These are phyloP conservation scores for Zaprionus lachaisei DNA, from an alignment of 1,140 invertebrate genomes.

Conservation along the genomic window DNA sequence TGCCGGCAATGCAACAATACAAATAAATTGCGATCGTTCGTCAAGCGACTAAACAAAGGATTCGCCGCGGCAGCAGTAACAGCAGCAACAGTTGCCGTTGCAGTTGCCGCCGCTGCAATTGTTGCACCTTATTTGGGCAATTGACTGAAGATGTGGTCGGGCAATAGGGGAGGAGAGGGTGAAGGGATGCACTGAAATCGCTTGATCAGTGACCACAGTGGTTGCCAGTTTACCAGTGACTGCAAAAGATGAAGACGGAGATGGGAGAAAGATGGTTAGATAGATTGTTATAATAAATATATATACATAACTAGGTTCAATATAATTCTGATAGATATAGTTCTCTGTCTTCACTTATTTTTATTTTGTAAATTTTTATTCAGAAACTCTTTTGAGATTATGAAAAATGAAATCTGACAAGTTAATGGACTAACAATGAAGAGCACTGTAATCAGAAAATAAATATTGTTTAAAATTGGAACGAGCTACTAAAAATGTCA, in stretches of 20 bases:
- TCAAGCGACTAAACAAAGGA: conserved; percentile 72
- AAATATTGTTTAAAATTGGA: no score
- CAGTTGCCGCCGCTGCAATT: conserved; percentile 57
- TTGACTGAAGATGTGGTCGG: conserved; percentile 42
- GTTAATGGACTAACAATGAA: no score
- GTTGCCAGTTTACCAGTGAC: background rate
- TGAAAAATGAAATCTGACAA: no score
- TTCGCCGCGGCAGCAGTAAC: conserved; percentile 41
- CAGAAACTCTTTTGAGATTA: no score
- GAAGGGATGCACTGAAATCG: background rate
- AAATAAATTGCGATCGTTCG: conserved; percentile 82
- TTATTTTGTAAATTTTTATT: no score
- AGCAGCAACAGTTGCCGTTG: conserved; percentile 33
- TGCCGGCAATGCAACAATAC: conserved; percentile 79
- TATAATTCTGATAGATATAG: background rate
- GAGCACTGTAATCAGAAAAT: no score
- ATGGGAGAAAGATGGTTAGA: background rate
- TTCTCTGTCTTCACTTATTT: no score
- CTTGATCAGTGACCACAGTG: conserved; percentile 50
- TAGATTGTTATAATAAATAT: background rate
- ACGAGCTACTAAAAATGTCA: no score
- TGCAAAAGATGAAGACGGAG: background rate
- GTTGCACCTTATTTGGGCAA: conserved; percentile 80
- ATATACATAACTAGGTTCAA: background rate
- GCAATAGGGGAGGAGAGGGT: background rate